Conservation (phyloP, 1,140 invertebrate genomes). For the Ips typographus region DNA sequence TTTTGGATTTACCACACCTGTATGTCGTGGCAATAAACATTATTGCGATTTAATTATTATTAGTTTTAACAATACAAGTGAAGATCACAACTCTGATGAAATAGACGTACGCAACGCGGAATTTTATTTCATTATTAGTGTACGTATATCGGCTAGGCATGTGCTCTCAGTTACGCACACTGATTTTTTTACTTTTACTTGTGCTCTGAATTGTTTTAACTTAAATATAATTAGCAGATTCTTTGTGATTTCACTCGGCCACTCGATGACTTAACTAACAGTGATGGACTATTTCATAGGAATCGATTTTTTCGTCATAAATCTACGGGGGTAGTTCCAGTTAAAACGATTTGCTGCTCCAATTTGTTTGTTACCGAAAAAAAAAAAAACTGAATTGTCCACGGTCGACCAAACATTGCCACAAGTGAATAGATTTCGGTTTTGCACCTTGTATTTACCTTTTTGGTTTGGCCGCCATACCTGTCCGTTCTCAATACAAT, state of each 20-base stretch:
- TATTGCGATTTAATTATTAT: no score
- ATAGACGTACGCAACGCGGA: not conserved
- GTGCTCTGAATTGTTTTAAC: conserved; percentile 45
- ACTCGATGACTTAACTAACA: conserved; percentile 5
- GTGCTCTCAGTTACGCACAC: conserved; percentile 36
- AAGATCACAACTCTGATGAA: not conserved
- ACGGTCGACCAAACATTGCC: conserved; percentile 9
- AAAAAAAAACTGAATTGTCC: not conserved
- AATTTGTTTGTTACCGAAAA: not conserved
- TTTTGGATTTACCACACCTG: no score
- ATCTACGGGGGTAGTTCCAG: not conserved
- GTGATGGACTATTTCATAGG: not conserved
- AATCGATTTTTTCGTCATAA: not conserved
- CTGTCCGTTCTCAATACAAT: conserved; percentile 10
- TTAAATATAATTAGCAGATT: conserved; percentile 45
- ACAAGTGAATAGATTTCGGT: conserved; percentile 19
- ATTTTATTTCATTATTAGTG: no score
- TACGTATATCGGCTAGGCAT: not conserved
- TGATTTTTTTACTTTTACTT: conserved; percentile 46
- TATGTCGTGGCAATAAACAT: no score
- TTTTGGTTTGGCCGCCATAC: conserved; percentile 4
- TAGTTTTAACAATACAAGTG: no score
- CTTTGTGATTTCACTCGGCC: conserved; percentile 42
- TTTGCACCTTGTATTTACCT: conserved; percentile 19
- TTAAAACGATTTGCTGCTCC: conserved; percentile 5